A percentile compares a stretch with the other conserved stretches of the same genome.
phyloP scores from a whole-genome alignment of 2,113 vertebrate genomes.

The Ammodytes marinus region DNA sequence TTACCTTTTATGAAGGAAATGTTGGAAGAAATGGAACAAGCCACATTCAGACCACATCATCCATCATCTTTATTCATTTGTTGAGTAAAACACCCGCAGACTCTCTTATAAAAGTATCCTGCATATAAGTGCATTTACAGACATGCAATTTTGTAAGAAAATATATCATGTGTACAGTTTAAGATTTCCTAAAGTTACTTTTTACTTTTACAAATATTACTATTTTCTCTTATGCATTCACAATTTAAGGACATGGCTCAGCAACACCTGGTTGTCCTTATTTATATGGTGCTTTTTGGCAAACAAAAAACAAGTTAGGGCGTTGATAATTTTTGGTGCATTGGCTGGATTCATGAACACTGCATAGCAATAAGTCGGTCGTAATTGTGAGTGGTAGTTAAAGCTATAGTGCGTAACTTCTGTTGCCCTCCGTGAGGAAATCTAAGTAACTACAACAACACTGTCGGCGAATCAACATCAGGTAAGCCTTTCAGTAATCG shows the following conservation, averaged over 20 bases:
- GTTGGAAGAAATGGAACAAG: not conserved
- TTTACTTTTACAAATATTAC: not conserved
- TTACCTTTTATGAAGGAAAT: not conserved
- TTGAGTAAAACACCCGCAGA: not conserved
- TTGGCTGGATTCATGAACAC: not conserved
- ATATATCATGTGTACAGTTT: not conserved
- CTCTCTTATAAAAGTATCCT: not conserved
- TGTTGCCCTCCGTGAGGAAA: too few species aligned
- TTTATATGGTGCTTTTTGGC: not conserved
- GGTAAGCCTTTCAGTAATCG: too few species aligned
- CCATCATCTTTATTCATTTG: constrained; percentile 42
- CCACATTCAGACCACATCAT: not conserved
- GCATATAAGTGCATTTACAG: not conserved
- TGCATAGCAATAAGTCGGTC: too few species aligned
- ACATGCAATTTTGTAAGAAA: not conserved
- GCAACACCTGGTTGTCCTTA: not conserved
- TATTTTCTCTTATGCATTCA: not conserved
- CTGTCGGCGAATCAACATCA: too few species aligned
- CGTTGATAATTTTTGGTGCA: not conserved
- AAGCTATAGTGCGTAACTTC: too few species aligned
- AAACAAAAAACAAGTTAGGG: not conserved
- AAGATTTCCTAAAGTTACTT: not conserved
- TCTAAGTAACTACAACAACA: too few species aligned
- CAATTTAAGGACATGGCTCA: not conserved
- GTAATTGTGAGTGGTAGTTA: too few species aligned